Evolutionary conservation across 2,888 invertebrate species (phyloP), one percentile per base, ranked within the genome.

Genomic region (Nysson spinosus): DNA sequence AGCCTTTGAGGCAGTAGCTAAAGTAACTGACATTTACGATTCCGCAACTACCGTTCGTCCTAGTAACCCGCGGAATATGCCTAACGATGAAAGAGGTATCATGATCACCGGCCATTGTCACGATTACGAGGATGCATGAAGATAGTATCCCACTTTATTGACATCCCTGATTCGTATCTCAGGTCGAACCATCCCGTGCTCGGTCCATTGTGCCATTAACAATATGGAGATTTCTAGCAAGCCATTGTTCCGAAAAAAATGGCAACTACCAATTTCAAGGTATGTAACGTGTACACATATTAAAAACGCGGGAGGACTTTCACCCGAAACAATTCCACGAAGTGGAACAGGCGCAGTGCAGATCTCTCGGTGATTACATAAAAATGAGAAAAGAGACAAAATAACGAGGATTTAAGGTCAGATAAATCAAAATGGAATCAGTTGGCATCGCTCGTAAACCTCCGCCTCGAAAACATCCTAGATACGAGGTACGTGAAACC

Each of bases 131-230:
- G 63, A 66, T 66, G 50, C 54, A 63, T 58, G 61, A 75, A 75
- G 65, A 69, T 69, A 74, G 65, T 61, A 55, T 63, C 62, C 60
- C 14, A 65, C 43, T 63, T 72, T 51, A 58, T 66, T 20, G 52
- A 47, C 72, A 50, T 55, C 60, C 56, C 44, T 57, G 75, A 75
- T 72, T 42, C 54, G 51, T 69, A 71, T 75, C 72, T 68, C 54
- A 17, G 16, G 43, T 14, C 20, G n/a, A n/a, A n/a, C n/a, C 28
- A 6, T 24, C 12, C 43, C 35, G 5, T 14, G 24, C 32, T 5
- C 51, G 34, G 20, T 12, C 34, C 30, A 58, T 71, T 65, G 66
- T 66, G 42, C 26, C 43, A 24, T 49, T 61, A 58, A 35, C 44
- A 50, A 47, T 54, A 37, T 12, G 22, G 6, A 6, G 3, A 42